Base-by-base conservation (phyloP, 2,113 vertebrate species). In the Triplophysa rosa region DNA sequence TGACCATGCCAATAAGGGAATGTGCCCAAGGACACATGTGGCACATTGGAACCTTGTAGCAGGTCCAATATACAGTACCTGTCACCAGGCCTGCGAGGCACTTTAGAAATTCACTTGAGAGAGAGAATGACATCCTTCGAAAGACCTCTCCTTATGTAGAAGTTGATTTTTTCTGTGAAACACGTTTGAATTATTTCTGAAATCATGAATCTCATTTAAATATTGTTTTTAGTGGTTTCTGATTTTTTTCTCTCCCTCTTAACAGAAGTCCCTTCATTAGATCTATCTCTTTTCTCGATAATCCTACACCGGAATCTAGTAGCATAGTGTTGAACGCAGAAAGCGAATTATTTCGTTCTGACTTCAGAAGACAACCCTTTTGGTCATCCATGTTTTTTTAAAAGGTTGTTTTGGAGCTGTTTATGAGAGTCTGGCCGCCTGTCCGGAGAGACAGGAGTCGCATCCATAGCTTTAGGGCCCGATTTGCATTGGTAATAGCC, bases 31-130 rank as follows among this genome's bases (percentile, higher is more conserved):
- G 40, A 74, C 58, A 62, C 71, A 47, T 26, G 26, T 63, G 58
- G 40, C 58, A 47, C 16, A 47, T 47, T 62, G 33, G 71, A 62
- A 13, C 33, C n/a, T 24, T 62, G 56, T 63, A 47, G 23, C 58
- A 72, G 54, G 54, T 59, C 54, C n/a, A 42, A 72, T 72, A 72
- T 61, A 52, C 49, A 52, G 49, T 52, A 72, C 14, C 70, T 72
- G 29, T 59, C 16, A 8, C 69, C 33, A 61, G 33, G 29, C 29
- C 19, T 40, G 29, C 13, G 16, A 29, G 69, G 52, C 6, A 40
- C 49, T 21, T 58, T 24, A 26, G 29, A 72, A 14, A 37, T 40
- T 54, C 67, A 69, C 49, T 49, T 54, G 23, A 26, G 45, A 49
- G 1, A 21, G 10, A 40, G 29, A 33, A 11, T 16, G 64, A 67